Percentiles rank a stretch among this genome's conserved stretches.
Conservation (phyloP, 2,113 vertebrate genomes). For the Cheirogaleus medius region DNA sequence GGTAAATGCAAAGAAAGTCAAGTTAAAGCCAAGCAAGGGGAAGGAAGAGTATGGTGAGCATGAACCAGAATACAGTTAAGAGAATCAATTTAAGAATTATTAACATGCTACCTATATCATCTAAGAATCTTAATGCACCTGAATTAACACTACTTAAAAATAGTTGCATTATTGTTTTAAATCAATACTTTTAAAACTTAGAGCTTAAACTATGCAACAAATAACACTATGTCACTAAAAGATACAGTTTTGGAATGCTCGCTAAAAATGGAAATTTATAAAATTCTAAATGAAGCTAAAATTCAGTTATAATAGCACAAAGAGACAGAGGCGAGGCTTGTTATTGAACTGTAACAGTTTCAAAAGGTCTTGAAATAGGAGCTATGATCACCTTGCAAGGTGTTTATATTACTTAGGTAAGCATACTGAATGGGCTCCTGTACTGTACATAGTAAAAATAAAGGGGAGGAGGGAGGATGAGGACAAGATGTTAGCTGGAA, state of each 20-base stretch:
- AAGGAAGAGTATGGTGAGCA: not conserved
- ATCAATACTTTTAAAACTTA: constrained; percentile 29
- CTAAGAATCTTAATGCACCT: not conserved
- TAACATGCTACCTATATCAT: not conserved
- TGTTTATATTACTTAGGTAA: constrained; percentile 10
- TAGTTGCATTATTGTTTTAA: not conserved
- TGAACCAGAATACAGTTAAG: not conserved
- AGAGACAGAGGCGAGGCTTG: not conserved
- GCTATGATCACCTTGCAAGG: not conserved
- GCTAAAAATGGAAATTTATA: constrained; percentile 15
- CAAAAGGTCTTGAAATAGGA: constrained; percentile 28
- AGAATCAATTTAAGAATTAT: not conserved
- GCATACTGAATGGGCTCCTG: not conserved
- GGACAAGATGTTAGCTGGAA: not conserved
- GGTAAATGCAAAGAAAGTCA: not conserved
- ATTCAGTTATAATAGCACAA: not conserved
- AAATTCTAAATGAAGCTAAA: constrained; percentile 17
- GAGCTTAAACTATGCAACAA: not conserved
- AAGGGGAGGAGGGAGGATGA: not conserved
- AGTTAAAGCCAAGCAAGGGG: not conserved
- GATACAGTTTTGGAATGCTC: not conserved
- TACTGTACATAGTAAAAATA: not conserved
- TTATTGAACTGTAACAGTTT: not conserved
- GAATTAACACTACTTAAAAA: not conserved
- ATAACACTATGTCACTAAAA: not conserved